Evolutionary conservation across 1,140 invertebrate genomes (phyloP), one percentile per base, ranked within the genome.

Genomic region (Nasonia longicornis): DNA sequence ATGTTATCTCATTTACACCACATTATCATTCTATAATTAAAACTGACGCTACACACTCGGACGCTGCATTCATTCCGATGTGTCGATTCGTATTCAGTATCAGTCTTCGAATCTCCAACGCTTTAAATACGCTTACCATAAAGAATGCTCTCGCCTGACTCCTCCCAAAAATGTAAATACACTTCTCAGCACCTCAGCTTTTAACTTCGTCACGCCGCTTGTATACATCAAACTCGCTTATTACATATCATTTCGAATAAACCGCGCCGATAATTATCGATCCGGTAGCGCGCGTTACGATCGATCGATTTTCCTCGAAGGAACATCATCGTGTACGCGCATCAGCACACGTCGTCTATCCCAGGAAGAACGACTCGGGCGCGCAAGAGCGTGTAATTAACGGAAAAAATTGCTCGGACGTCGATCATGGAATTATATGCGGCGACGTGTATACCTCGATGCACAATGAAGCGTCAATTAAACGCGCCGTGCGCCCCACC

Each of bases 371-470:
- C 11, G 12, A 29, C 22, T 64, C 67, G 29, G 3, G 52, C n/a
- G 16, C 38, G 64, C 22, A 14, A 80, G 45, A 80, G 42, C 63
- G 38, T 80, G 31, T 80, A 80, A 81, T 77, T 77, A 77, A 70
- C 20, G 66, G 20, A 76, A 64, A 76, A 73, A 75, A 70, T 67
- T 16, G 45, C 29, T 69, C 42, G 63, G 3, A 3, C 35, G 72
- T 31, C 72, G 48, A 74, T 74, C 20, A 31, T 20, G 48, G 11
- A 66, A 35, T 66, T 66, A 66, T 66, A 66, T 16, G 74, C 58
- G 58, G 63, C 58, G 31, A 76, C 74, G n/a, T 1, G 26, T 48
- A 66, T 20, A 20, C 26, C 58, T 42, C 20, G 58, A 42, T 72
- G 69, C 52, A 42, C 70, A 66, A 66, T 79, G 58, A 66, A 73